Base-by-base conservation (phyloP, 1,140 invertebrate genomes). In the Hyposmocoma kahamanoa region DNA sequence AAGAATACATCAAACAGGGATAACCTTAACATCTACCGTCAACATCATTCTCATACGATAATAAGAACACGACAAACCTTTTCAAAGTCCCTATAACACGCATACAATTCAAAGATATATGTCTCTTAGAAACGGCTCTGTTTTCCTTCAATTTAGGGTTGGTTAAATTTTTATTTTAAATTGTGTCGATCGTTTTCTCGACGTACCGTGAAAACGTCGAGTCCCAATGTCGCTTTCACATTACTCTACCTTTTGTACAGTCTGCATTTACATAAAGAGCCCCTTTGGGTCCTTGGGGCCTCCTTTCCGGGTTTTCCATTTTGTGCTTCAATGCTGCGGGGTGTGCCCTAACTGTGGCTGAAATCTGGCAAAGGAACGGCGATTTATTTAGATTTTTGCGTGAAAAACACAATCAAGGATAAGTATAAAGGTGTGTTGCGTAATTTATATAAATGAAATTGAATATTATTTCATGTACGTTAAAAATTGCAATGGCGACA, bases 231-330 rank as follows among this genome's bases (percentile, higher is more conserved):
- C 62, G 61, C 64, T 65, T 75, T 62, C 65, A 59, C 63, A 65
- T 74, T 70, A 73, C 71, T 68, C 61, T 54, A 75, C 69, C 70
- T 75, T 78, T 78, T 75, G 72, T 75, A 65, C 56, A 59, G 58
- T 64, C 45, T 56, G 48, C 63, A 74, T 79, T 76, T 78, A 70
- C 72, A 75, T 78, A 78, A 78, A 78, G 68, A 75, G 65, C 50
- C 58, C 59, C 45, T 38, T 42, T 50, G 54, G 57, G 67, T 75
- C 74, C 74, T 78, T 58, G 47, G 72, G 74, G 72, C 66, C 68
- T 72, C 46, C 68, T 69, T 78, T 70, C 69, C 62, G 63, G 68
- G 49, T 72, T 73, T 73, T 64, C 70, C 66, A 70, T 75, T 73
- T 78, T 72, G 70, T 73, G 68, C 61, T 67, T 61, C 55, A 73